Conservation (phyloP, 2,113 vertebrate genomes). For the Oryzias curvinotus region DNA sequence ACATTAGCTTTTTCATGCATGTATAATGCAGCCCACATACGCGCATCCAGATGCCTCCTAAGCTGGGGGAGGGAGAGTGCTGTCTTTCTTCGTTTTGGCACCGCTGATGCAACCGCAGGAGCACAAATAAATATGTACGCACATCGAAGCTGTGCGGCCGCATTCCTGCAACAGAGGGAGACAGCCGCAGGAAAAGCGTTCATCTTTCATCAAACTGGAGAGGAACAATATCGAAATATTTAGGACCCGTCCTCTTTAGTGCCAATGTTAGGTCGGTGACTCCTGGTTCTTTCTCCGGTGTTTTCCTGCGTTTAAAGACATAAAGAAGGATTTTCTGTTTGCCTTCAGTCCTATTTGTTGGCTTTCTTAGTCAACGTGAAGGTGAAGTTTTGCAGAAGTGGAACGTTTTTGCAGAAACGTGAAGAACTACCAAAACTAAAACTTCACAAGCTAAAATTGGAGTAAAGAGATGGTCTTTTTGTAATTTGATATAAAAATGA, state of each 20-base stretch:
- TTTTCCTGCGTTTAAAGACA: too few relatives aligned
- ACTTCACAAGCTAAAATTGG: too few relatives aligned
- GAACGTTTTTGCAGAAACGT: too few relatives aligned
- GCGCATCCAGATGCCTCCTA: slow-evolving; percentile 22
- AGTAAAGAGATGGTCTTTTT: too few relatives aligned
- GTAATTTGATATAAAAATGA: too few relatives aligned
- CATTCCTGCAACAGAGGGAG: background rate
- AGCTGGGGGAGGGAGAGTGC: slow-evolving; percentile 25
- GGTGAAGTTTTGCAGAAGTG: too few relatives aligned
- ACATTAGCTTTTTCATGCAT: slow-evolving; percentile 58
- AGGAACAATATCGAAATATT: background rate
- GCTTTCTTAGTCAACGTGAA: too few relatives aligned
- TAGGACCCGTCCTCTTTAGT: background rate
- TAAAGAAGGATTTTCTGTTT: too few relatives aligned
- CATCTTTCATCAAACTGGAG: background rate
- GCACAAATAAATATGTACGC: background rate
- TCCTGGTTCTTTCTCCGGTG: too few relatives aligned
- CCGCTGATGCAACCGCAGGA: background rate
- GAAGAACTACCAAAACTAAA: too few relatives aligned
- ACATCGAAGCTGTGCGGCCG: background rate
- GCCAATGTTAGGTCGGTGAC: too few relatives aligned
- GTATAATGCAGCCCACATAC: slow-evolving; percentile 49
- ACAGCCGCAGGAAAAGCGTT: background rate
- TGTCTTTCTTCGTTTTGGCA: slow-evolving; percentile 5
- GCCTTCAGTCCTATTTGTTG: too few relatives aligned